Conservation (phyloP, 2,888 invertebrate genomes). For the Itoplectis maculator region DNA sequence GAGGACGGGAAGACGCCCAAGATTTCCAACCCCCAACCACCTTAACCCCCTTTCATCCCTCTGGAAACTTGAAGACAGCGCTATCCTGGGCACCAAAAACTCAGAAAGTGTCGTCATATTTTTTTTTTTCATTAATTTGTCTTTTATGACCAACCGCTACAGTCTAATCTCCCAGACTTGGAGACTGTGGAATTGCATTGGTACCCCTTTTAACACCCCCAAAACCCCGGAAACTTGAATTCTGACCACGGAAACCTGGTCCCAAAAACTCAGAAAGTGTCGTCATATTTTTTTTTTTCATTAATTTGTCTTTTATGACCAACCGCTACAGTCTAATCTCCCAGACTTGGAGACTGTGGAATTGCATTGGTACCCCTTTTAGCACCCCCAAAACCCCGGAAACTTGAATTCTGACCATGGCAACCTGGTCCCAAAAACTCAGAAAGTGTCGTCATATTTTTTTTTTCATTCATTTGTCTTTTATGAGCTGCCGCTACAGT, state of each 20-base stretch:
- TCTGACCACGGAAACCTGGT: not conserved
- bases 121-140: not conserved
- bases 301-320: not conserved
- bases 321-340: not conserved
- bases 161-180: not conserved
- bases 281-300: not conserved
- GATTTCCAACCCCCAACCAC: too few relatives aligned
- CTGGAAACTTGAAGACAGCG: not conserved
- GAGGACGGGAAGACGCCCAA: not conserved
- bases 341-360: not conserved
- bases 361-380: too few relatives aligned
- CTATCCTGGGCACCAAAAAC: not conserved
- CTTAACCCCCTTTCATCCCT: too few relatives aligned
- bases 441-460: not conserved
- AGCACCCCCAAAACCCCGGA: too few relatives aligned
- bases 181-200: not conserved
- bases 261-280: not conserved
- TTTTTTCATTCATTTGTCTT: not conserved
- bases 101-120: not conserved
- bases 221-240: not conserved
- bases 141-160: not conserved
- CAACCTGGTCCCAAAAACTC: not conserved
- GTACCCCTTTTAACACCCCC: too few relatives aligned
- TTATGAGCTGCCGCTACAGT: not conserved
- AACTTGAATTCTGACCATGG: not conserved